These are phyloP conservation scores for Actinia equina DNA, from an alignment of 64 coral and sea anemone species.

Conservation along the genomic window DNA sequence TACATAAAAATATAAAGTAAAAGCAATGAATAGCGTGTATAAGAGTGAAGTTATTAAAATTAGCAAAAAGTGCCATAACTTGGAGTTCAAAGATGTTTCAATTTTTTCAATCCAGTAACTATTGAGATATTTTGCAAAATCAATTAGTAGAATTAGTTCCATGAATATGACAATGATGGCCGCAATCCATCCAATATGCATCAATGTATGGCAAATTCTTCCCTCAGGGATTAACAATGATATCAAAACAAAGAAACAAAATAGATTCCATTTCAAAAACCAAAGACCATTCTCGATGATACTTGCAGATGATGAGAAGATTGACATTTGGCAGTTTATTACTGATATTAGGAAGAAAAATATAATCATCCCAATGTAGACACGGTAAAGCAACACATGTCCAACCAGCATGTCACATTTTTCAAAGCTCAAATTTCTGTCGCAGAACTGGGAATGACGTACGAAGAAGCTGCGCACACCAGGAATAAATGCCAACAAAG, in stretches of 20 bases:
- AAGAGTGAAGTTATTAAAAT: conserved; percentile 53
- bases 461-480: conserved; percentile 64
- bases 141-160: conserved; percentile 70
- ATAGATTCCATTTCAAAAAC: conserved; percentile 79
- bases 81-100: conserved; percentile 52
- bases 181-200: conserved; percentile 78
- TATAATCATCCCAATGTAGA: conserved; percentile 75
- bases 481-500: conserved; percentile 67
- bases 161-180: conserved; percentile 75
- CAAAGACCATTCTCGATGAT: conserved; percentile 82
- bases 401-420: conserved; percentile 83
- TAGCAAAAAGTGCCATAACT: conserved; percentile 46
- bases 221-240: conserved; percentile 77
- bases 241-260: conserved; percentile 65
- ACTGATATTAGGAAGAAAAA: conserved; percentile 77
- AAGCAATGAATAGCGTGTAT: conserved; percentile 55
- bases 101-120: conserved; percentile 70
- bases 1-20: conserved; percentile 79
- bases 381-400: conserved; percentile 74
- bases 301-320: conserved; percentile 45
- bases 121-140: conserved; percentile 60
- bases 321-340: conserved; percentile 76
- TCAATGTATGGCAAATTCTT: conserved; percentile 44
- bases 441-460: conserved; percentile 65
- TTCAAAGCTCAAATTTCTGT: conserved; percentile 67